Evolutionary conservation across 2,113 vertebrate species (phyloP).

Genomic region (Heterotilapia buettikoferi): DNA sequence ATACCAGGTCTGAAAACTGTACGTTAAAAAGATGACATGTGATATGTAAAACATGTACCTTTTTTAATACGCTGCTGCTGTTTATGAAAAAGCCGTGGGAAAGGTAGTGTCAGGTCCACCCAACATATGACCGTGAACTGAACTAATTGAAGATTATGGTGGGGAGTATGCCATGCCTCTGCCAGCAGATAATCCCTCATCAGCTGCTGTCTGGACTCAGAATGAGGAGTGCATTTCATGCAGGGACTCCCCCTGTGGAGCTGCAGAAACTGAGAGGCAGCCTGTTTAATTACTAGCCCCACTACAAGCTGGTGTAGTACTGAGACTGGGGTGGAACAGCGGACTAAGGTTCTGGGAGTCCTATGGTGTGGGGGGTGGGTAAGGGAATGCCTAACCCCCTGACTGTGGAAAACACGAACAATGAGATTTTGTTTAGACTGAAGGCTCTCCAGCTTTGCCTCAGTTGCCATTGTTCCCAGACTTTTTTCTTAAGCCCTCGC

Average conservation of each 20-base stretch:
- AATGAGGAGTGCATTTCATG: constrained; percentile 83
- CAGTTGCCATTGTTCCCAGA: constrained; percentile 45
- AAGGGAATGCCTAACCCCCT: constrained; percentile 35
- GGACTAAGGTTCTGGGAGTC: constrained; percentile 30
- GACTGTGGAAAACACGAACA: constrained; percentile 63
- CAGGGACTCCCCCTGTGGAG: constrained; percentile 75
- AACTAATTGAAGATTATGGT: constrained; percentile 84
- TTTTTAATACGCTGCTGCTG: background rate
- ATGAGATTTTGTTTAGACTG: constrained; percentile 67
- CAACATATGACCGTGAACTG: constrained; percentile 74
- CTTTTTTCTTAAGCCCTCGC: constrained; percentile 39
- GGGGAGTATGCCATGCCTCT: constrained; percentile 73
- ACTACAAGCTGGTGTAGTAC: constrained; percentile 44
- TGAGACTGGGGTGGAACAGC: constrained; percentile 17
- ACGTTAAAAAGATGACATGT: background rate
- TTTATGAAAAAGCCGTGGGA: constrained; percentile 78
- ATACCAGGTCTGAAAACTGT: background rate
- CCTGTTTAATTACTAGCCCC: constrained; percentile 78
- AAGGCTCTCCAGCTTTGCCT: constrained; percentile 50
- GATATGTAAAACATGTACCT: background rate
- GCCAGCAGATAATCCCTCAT: constrained; percentile 84
- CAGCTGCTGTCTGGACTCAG: constrained; percentile 76
- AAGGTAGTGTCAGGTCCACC: constrained; percentile 71
- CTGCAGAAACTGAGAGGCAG: constrained; percentile 79
- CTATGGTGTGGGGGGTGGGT: constrained; percentile 7